Percentiles rank a stretch among this genome's conserved stretches.
phyloP scores from a whole-genome alignment of 2,113 vertebrate genomes.

The Oncorhynchus keta region DNA sequence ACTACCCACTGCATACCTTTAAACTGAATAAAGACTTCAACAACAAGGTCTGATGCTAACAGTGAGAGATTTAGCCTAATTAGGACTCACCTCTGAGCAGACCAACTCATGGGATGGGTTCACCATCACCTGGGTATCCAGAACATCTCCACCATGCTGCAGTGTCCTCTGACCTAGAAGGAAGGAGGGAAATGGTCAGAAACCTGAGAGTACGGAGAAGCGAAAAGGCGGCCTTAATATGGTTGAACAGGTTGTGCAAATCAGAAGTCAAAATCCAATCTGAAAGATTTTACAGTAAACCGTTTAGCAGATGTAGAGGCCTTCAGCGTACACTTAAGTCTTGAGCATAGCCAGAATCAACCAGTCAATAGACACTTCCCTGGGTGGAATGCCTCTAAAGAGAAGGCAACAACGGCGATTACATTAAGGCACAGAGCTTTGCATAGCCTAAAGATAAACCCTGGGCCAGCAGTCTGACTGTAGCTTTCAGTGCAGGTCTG shows the following conservation, averaged over 20 bases:
- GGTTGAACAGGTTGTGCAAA: not conserved
- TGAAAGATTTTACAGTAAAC: not conserved
- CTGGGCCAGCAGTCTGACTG: not conserved
- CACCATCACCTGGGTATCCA: constrained; percentile 87
- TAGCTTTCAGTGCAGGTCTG: not conserved
- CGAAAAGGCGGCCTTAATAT: not conserved
- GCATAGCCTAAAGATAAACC: not conserved
- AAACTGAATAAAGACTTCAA: not conserved
- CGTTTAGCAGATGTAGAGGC: not conserved
- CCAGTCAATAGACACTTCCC: not conserved
- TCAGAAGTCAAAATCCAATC: not conserved
- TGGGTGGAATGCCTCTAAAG: not conserved
- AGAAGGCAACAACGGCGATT: not conserved
- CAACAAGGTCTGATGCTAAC: not conserved
- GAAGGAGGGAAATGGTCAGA: not conserved
- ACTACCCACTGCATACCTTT: too few species aligned
- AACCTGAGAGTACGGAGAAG: not conserved
- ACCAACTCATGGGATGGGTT: constrained; percentile 85
- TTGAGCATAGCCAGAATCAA: not conserved
- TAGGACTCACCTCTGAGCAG: constrained; percentile 82
- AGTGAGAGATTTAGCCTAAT: not conserved
- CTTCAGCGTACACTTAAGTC: not conserved
- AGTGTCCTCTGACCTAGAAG: constrained; percentile 85
- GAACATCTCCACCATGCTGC: constrained; percentile 81
- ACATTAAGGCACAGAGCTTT: not conserved